Percentiles rank a stretch among this genome's conserved stretches.
Evolutionary conservation across 2,888 invertebrate genomes (phyloP).

Genomic region (Netelia inedita): DNA sequence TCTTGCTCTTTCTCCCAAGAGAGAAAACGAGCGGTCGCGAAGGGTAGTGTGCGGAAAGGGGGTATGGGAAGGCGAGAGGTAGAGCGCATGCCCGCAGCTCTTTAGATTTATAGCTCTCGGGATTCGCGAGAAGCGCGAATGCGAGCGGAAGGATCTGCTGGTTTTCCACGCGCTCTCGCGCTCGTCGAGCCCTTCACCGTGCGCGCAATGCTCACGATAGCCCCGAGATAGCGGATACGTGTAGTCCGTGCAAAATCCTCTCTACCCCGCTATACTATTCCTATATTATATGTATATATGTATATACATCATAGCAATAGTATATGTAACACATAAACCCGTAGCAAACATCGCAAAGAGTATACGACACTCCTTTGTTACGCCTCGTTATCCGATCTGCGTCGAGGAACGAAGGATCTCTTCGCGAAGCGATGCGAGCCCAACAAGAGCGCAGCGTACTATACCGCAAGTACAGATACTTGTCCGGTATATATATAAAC

Average conservation of each 20-base stretch:
- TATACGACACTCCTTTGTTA: constrained; percentile 81
- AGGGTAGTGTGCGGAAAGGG: not conserved
- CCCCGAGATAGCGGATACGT: constrained; percentile 63
- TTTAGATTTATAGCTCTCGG: constrained; percentile 80
- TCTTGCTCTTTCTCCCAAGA: constrained; percentile 66
- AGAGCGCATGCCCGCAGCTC: constrained; percentile 69
- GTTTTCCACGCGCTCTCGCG: constrained; percentile 74
- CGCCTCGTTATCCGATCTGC: constrained; percentile 80
- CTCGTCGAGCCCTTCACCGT: constrained; percentile 62
- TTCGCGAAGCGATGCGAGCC: constrained; percentile 64
- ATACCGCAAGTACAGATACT: constrained; percentile 44
- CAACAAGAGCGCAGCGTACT: not conserved
- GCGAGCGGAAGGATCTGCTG: constrained; percentile 75
- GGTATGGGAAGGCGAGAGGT: not conserved
- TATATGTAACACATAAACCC: constrained; percentile 54
- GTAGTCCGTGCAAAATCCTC: constrained; percentile 60
- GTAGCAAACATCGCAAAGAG: constrained; percentile 56
- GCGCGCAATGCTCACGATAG: constrained; percentile 64
- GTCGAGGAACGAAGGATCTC: constrained; percentile 76
- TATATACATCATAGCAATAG: constrained; percentile 22
- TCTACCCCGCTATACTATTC: constrained; percentile 67
- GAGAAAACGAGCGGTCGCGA: not conserved
- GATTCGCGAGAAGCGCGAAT: constrained; percentile 71
- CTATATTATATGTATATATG: constrained; percentile 46
- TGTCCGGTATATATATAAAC: not conserved